phyloP scores from a whole-genome alignment of 2,888 invertebrate species.

The Germaria angustata region DNA sequence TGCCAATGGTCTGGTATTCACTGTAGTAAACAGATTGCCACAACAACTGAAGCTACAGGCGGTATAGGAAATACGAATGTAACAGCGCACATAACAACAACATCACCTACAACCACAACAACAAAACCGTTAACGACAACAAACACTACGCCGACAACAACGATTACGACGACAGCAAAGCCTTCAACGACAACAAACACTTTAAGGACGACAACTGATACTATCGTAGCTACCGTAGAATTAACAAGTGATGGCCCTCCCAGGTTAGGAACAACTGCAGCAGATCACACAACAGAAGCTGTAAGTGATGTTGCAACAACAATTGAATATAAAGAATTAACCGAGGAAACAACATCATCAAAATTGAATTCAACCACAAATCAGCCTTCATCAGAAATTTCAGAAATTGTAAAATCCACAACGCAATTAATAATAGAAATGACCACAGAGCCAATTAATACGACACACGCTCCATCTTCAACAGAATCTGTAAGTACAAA shows the following conservation, averaged over 20 bases:
- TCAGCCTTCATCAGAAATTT: not conserved
- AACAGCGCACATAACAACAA: not conserved
- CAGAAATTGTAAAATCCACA: not conserved
- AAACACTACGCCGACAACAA: not conserved
- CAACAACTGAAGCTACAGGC: not conserved
- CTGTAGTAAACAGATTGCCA: slow-evolving; percentile 11
- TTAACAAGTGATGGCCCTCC: not conserved
- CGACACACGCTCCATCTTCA: too few species aligned
- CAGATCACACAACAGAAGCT: not conserved
- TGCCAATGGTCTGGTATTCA: slow-evolving; percentile 38
- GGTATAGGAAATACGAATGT: not conserved
- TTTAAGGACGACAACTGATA: not conserved
- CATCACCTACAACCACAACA: not conserved
- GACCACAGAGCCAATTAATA: too few species aligned
- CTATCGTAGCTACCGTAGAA: not conserved
- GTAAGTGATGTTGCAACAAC: not conserved
- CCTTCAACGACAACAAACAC: not conserved
- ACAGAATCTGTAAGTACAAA: too few species aligned
- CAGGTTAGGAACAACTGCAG: not conserved
- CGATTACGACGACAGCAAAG: not conserved
- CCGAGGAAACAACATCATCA: not conserved
- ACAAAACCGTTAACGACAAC: too few species aligned
- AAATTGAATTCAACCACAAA: not conserved
- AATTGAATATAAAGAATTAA: not conserved
- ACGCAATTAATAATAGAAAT: too few species aligned